These are phyloP conservation scores for Branchinecta lynchi DNA, from an alignment of 1,140 invertebrate species.

Conservation along the genomic window DNA sequence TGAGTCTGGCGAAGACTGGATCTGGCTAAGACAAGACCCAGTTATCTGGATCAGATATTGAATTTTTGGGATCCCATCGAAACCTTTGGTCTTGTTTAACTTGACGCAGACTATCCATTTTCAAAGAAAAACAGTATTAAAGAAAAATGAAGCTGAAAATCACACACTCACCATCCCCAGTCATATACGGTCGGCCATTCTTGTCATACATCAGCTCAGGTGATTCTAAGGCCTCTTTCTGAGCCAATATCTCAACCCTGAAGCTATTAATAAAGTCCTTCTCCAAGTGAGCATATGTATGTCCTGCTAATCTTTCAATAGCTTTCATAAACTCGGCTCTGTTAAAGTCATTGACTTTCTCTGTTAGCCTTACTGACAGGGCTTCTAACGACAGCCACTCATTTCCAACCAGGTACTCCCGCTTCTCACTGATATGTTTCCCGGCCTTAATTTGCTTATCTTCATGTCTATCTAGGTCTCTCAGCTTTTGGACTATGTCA, in stretches of 20 bases:
- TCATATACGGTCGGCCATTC: constrained; percentile 47
- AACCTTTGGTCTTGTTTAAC: too few relatives aligned
- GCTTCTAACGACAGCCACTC: constrained; percentile 51
- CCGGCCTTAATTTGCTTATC: constrained; percentile 46
- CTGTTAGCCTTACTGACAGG: constrained; percentile 49
- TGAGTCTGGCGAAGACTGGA: too few relatives aligned
- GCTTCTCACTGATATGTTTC: constrained; percentile 25
- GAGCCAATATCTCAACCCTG: constrained; percentile 38
- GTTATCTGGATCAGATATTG: too few relatives aligned
- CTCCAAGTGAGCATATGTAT: constrained; percentile 42
- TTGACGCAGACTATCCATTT: too few relatives aligned
- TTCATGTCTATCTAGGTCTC: constrained; percentile 48
- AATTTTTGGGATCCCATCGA: too few relatives aligned
- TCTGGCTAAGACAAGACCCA: too few relatives aligned
- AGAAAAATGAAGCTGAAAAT: too few relatives aligned
- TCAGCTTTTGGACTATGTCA: constrained; percentile 45
- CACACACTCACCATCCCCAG: constrained; percentile 38
- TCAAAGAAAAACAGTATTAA: too few relatives aligned
- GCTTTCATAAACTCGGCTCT: constrained; percentile 52
- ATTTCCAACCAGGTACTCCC: constrained; percentile 38
- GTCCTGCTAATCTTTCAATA: constrained; percentile 49
- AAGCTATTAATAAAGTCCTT: constrained; percentile 57
- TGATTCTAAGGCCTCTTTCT: constrained; percentile 34
- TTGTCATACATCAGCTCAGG: constrained; percentile 45
- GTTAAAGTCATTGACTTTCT: constrained; percentile 49